phyloP scores from a whole-genome alignment of 53 echinoderm and acorn worm genomes.

The Arbacia lixula region DNA sequence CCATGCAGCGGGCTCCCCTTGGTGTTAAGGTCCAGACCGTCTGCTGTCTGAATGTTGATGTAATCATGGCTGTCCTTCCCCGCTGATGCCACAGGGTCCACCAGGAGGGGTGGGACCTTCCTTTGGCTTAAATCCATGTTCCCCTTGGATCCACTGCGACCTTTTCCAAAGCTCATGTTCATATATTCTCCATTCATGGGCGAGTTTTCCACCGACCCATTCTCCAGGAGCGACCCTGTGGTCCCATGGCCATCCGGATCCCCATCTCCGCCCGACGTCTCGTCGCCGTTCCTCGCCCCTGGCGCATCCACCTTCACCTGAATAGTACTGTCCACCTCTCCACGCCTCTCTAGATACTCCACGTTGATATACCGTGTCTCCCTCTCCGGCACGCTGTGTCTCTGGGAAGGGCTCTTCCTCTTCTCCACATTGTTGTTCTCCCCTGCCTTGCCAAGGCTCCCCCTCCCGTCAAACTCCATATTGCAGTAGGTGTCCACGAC shows the following conservation, averaged over 20 bases:
- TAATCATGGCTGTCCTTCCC: constrained; percentile 51
- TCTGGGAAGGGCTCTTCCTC: background rate
- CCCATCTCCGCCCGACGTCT: background rate
- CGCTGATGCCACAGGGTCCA: constrained; percentile 35
- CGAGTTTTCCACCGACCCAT: constrained; percentile 36
- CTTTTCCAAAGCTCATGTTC: constrained; percentile 66
- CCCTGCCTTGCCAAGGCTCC: background rate
- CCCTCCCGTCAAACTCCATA: constrained; percentile 27
- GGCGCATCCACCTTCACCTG: constrained; percentile 44
- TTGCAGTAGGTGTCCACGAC: constrained; percentile 47
- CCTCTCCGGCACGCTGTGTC: constrained; percentile 5
- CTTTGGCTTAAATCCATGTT: constrained; percentile 13
- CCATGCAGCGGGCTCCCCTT: constrained; percentile 50
- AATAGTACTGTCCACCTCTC: constrained; percentile 23
- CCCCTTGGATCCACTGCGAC: constrained; percentile 27
- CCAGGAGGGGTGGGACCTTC: constrained; percentile 44
- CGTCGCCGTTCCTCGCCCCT: background rate
- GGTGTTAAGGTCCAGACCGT: background rate
- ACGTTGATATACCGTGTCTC: constrained; percentile 58
- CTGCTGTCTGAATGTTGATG: constrained; percentile 79
- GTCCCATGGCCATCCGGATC: background rate
- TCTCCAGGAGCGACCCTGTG: no score
- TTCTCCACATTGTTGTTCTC: constrained; percentile 47
- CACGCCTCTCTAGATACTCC: constrained; percentile 37
- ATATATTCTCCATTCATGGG: constrained; percentile 61